phyloP scores from a whole-genome alignment of 2,888 invertebrate genomes.

The Amaurobius ferox region DNA sequence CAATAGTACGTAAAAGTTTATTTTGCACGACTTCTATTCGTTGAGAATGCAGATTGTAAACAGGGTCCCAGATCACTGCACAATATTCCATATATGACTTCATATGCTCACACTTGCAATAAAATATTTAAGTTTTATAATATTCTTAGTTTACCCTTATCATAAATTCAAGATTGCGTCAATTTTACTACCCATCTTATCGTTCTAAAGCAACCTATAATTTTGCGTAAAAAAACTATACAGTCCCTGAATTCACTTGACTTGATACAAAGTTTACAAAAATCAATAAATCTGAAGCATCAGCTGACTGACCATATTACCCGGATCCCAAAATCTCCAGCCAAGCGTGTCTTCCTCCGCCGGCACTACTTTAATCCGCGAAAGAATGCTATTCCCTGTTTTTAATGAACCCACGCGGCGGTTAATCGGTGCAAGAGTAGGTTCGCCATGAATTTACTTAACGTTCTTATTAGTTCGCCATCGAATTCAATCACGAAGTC shows the following conservation, averaged over 20 bases:
- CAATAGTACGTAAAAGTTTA: no score
- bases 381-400: conserved; percentile 52
- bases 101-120: no score
- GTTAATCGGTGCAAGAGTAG: conserved; percentile 56
- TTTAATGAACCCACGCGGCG: conserved; percentile 61
- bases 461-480: conserved; percentile 34
- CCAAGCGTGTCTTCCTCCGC: conserved; percentile 39
- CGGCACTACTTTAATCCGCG: conserved; percentile 51
- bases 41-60: no score
- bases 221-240: conserved; percentile 1
- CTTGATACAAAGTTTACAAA: conserved; percentile 36
- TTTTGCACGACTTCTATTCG: no score
- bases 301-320: conserved; percentile 52
- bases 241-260: conserved; percentile 19
- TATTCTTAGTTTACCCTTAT: no score
- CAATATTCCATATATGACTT: no score
- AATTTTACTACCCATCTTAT: no score
- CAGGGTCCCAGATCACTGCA: no score
- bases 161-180: no score
- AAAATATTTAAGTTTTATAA: no score
- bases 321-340: conserved; percentile 46
- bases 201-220: no score
- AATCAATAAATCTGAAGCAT: conserved; percentile 61
- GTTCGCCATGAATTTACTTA: conserved; percentile 63
- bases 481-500: conserved; percentile 50